Evolutionary conservation across 2,888 invertebrate genomes (phyloP).

Genomic region (Monopis laevigella): DNA sequence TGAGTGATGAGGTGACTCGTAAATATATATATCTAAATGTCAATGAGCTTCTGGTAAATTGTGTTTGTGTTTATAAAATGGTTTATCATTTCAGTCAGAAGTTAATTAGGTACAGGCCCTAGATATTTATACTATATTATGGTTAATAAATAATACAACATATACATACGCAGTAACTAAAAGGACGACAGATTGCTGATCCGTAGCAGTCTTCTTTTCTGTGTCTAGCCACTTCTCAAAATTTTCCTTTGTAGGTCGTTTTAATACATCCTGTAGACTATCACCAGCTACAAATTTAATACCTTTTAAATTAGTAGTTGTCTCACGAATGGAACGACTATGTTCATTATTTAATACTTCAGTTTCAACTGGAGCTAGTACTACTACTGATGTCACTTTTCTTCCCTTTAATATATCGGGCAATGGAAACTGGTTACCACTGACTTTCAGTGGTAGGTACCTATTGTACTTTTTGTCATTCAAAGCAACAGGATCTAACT

Average conservation of each 20-base stretch:
- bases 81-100: too few species aligned
- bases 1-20: too few species aligned
- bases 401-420: slow-evolving; percentile 81
- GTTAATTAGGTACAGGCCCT: too few species aligned
- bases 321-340: slow-evolving; percentile 62
- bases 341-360: slow-evolving; percentile 61
- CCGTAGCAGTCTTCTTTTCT: slow-evolving; percentile 77
- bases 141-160: too few species aligned
- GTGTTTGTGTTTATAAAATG: too few species aligned
- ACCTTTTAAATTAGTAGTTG: slow-evolving; percentile 69
- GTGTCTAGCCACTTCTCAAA: slow-evolving; percentile 82
- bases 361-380: slow-evolving; percentile 83
- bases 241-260: slow-evolving; percentile 79
- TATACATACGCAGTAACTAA: slow-evolving; percentile 80
- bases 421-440: slow-evolving; percentile 84
- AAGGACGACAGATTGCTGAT: slow-evolving; percentile 82
- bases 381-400: slow-evolving; percentile 85
- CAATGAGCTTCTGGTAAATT: too few species aligned
- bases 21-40: too few species aligned
- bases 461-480: slow-evolving; percentile 82
- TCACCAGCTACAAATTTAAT: slow-evolving; percentile 80
- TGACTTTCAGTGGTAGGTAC: slow-evolving; percentile 85
- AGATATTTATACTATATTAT: too few species aligned
- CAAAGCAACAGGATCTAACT: slow-evolving; percentile 78
- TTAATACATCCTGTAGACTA: slow-evolving; percentile 77